phyloP scores from a whole-genome alignment of 2,888 invertebrate species.

The Gisinianus flammeolus region DNA sequence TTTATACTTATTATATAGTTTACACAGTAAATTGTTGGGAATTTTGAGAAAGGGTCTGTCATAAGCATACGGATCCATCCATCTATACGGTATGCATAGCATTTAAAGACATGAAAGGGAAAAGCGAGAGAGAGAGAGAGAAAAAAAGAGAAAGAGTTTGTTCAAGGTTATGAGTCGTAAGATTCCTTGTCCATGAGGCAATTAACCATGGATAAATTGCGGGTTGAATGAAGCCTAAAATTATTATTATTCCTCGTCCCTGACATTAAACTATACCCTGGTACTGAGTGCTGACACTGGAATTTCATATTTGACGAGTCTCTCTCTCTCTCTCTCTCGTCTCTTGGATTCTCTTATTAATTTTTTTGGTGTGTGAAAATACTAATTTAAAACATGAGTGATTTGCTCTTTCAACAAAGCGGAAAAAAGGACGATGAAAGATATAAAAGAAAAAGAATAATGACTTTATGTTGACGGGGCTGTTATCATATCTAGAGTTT shows the following conservation, averaged over 20 bases:
- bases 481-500: not conserved
- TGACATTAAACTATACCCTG: not conserved
- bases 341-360: not conserved
- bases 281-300: not conserved
- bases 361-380: not conserved
- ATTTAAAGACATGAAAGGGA: too few relatives aligned
- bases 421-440: not conserved
- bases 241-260: not conserved
- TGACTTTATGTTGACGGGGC: not conserved
- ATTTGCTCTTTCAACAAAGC: not conserved
- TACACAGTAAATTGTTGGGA: not conserved
- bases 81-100: too few relatives aligned
- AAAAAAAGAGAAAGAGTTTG: too few relatives aligned
- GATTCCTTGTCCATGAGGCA: not conserved
- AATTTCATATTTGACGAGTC: not conserved
- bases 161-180: not conserved
- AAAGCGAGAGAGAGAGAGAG: too few relatives aligned
- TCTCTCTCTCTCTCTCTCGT: not conserved
- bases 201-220: not conserved
- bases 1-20: not conserved
- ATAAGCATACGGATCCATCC: not conserved
- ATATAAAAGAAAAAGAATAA: not conserved
- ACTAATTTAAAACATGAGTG: not conserved
- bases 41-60: slow-evolving; percentile 16
- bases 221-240: not conserved